Evolutionary conservation across 2,888 invertebrate genomes (phyloP), one percentile per base, ranked within the genome.

Genomic region (Achlya flavicornis): DNA sequence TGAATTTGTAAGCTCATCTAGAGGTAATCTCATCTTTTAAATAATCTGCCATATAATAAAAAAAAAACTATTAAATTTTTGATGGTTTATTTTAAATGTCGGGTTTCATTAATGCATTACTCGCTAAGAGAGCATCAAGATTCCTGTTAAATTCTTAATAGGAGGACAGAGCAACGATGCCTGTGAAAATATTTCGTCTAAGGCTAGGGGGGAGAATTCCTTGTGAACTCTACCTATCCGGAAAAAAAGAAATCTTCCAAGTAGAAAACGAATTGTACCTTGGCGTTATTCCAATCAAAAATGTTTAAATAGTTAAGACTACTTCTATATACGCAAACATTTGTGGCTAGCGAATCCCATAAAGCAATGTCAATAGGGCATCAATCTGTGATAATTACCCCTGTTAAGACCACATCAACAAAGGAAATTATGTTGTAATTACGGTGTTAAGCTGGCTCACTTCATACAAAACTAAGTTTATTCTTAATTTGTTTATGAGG

Each of bases 281-380:
- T 12, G 41, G 12, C 41, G 12, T 12, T 12, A 12, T 12, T 0
- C 38, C 38, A 38, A 38, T 38, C 38, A 10, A 38, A 41, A 41
- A 41, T 41, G 41, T 12, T 1, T 10, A 0, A 41, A 3, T 41
- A 7, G 7, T 12, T 41, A 41, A 41, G 41, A 41, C 38, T 7
- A 38, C 26, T 26, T 26, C 26, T 38, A 38, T 38, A 38, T 1
- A 4, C 53, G 19, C 19, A 53, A 10, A 4, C 8, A 48, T 48
- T 48, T 16, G 48, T 46, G 48, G 14, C 48, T 7, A 16, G 48
- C 5, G 48, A 48, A 19, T 53, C 10, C 53, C 53, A 53, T 19
- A 19, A 53, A 53, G 10, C 53, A 53, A 53, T 53, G 53, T 53
- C 19, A 53, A 53, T 53, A 19, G 53, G 53, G 53, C 53, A 53